Evolutionary conservation across 2,113 vertebrate genomes (phyloP).

Genomic region (Salvelinus namaycush): DNA sequence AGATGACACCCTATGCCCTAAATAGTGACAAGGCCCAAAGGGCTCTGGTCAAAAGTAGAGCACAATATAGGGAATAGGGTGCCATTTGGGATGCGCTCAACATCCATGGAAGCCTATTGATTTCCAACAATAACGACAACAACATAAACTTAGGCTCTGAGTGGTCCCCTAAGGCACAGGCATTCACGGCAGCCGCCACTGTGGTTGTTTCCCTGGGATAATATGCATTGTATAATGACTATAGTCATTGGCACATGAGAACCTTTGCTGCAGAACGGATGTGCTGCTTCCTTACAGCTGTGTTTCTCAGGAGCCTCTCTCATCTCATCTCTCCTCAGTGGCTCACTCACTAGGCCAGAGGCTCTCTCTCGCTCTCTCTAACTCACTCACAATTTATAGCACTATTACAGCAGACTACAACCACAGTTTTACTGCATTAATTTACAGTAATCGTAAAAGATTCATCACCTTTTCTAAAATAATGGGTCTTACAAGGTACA

Average conservation of each 20-base stretch:
- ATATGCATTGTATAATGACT: constrained; percentile 14
- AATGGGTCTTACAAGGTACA: constrained; percentile 19
- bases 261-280: background rate
- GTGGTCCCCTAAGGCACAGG: background rate
- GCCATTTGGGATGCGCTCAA: too few species aligned
- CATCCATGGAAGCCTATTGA: too few species aligned
- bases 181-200: background rate
- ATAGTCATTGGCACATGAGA: background rate
- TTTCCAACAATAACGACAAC: constrained; percentile 19
- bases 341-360: too few species aligned
- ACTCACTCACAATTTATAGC: constrained; percentile 30
- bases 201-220: constrained; percentile 6
- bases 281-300: background rate
- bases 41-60: too few species aligned
- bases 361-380: background rate
- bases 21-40: too few species aligned
- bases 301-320: background rate
- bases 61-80: too few species aligned
- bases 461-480: constrained; percentile 19
- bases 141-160: background rate
- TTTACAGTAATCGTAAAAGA: constrained; percentile 33
- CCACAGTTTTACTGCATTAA: constrained; percentile 27
- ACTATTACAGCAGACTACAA: constrained; percentile 25
- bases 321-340: background rate
- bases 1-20: too few species aligned